Conservation (phyloP, 2,113 vertebrate genomes). For the Chaetodon trifascialis region DNA sequence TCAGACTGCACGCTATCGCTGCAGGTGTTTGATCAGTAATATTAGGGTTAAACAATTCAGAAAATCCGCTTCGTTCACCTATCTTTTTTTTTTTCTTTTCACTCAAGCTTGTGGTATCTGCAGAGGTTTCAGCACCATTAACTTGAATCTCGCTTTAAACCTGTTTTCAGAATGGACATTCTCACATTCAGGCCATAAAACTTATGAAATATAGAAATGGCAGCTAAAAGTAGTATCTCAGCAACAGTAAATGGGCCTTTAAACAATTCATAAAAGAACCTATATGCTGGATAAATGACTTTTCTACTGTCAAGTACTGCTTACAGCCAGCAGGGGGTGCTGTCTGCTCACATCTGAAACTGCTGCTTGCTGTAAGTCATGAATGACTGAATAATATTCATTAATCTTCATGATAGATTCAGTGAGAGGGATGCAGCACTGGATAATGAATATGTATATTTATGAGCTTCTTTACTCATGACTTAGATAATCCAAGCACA, state of each 20-base stretch:
- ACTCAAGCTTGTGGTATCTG: not conserved
- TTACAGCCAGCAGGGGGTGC: slow-evolving; percentile 56
- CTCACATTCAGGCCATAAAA: not conserved
- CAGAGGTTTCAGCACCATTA: not conserved
- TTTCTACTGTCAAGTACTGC: not conserved
- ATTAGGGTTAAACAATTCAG: not conserved
- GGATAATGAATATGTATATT: slow-evolving; percentile 77
- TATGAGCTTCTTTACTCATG: slow-evolving; percentile 68
- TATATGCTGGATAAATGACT: too few relatives aligned
- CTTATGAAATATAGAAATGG: not conserved
- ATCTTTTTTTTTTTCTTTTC: not conserved
- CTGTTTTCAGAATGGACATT: not conserved
- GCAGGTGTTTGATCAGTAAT: not conserved
- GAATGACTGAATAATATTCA: slow-evolving; percentile 69
- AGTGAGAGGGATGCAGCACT: slow-evolving; percentile 61
- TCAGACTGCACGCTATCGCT: not conserved
- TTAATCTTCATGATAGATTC: slow-evolving; percentile 77
- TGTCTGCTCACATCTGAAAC: slow-evolving; percentile 55
- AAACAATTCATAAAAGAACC: not conserved
- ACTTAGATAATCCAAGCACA: slow-evolving; percentile 71
- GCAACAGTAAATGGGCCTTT: not conserved
- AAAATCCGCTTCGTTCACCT: not conserved
- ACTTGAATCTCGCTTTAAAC: not conserved
- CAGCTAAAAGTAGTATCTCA: not conserved
- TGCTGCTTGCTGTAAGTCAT: slow-evolving; percentile 14